Base-by-base conservation (phyloP, 2,888 invertebrate species). In the Blomia tropicalis region DNA sequence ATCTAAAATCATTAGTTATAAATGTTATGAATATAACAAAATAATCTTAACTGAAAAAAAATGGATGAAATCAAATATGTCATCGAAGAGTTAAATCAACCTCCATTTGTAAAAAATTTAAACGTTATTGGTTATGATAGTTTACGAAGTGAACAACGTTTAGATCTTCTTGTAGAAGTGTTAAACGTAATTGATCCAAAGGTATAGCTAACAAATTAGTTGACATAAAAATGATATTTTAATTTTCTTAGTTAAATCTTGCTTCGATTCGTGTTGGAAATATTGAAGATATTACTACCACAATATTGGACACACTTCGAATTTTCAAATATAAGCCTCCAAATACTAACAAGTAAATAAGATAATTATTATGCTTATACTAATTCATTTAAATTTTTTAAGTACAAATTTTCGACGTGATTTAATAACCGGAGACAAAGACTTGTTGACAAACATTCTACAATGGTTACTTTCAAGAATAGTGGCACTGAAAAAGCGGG, bases 51-150 rank as follows among this genome's bases (percentile, higher is more conserved):
- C n/a, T n/a, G 41, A n/a, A 41, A 51, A 31, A 56, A 56, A 53
- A 63, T 63, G 63, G 76, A 77, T 58, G 72, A 74, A 67, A 68
- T 78, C 59, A 76, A 76, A 67, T 74, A 71, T 66, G 75, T 78
- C 66, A 82, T 88, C 53, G 80, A 79, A 65, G 84, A 84, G 74
- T 72, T 89, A 65, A 87, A 86, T 72, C 79, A 81, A 69, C 77
- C 79, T 54, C 80, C 81, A 1, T 81, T 87, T 69, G 80, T 79
- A 59, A 82, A 82, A 69, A 83, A 80, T 70, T 85, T 83, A 70
- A 88, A 87, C 71, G 75, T 89, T 65, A 85, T 90, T 70, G 84
- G 85, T 68, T 88, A 90, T 73, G 89, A 89, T 75, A 81, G 85
- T 4, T 75, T 89, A 64, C 81, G 81, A 65, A 80, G 83, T 53